A percentile compares a stretch with the other conserved stretches of the same genome.
Evolutionary conservation across 64 coral and sea anemone species (phyloP).

Genomic region (Acropora yongei): DNA sequence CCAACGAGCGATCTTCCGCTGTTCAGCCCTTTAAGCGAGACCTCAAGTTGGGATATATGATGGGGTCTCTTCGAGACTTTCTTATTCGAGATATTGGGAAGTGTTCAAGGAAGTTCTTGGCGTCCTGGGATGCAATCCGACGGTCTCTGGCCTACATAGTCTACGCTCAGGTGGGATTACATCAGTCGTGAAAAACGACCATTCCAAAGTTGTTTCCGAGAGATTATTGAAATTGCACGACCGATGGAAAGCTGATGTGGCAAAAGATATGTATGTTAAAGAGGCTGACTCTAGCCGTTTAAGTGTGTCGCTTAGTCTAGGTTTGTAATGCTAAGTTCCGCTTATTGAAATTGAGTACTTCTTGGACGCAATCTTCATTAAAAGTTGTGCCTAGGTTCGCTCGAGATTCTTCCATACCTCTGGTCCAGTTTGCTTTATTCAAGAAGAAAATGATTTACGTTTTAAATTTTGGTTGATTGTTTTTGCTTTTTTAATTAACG

Average conservation of each 20-base stretch:
- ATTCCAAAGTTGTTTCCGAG: neutral
- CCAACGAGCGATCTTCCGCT: neutral
- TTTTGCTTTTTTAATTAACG: too few species aligned
- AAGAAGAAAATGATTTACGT: neutral
- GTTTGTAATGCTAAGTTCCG: neutral
- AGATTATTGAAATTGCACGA: neutral
- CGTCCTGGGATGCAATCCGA: too few species aligned
- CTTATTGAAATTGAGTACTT: neutral
- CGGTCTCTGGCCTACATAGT: too few species aligned
- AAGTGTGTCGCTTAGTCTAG: neutral
- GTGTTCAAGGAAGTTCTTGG: too few species aligned
- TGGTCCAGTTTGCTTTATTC: neutral
- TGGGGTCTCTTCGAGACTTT: neutral
- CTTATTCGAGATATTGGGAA: too few species aligned
- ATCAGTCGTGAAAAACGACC: neutral
- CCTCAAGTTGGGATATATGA: neutral
- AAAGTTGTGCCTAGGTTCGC: too few species aligned
- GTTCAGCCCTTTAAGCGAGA: neutral
- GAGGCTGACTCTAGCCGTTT: neutral
- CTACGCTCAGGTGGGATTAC: neutral
- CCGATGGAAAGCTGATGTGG: neutral
- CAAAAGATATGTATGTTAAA: neutral
- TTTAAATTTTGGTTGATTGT: too few species aligned
- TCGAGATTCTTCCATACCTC: neutral
- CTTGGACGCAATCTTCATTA: neutral